These are phyloP conservation scores for Chrysogorgia sp. DNA, from an alignment of 92 coral and sea anemone species.

Conservation along the genomic window DNA sequence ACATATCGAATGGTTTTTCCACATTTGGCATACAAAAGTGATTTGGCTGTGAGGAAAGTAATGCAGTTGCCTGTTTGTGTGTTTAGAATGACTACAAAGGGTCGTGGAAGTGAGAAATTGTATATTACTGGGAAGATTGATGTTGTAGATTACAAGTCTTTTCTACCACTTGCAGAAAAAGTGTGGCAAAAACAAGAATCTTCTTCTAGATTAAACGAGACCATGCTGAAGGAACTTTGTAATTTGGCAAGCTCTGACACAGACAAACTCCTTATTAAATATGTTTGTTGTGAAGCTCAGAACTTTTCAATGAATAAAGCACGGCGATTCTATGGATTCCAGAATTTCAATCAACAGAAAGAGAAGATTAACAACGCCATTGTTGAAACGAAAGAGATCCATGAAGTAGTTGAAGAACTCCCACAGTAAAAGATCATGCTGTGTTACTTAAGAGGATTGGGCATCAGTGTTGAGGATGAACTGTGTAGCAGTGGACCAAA, in stretches of 20 bases:
- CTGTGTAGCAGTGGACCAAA: too few relatives aligned
- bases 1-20: slow-evolving; percentile 35
- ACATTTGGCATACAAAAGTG: slow-evolving; percentile 45
- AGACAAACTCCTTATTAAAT: slow-evolving; percentile 43
- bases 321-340: slow-evolving; percentile 58
- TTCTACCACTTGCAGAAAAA: slow-evolving; percentile 46
- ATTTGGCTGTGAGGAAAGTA: slow-evolving; percentile 43
- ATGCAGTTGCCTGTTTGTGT: slow-evolving; percentile 58
- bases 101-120: slow-evolving; percentile 49
- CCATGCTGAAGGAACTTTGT: slow-evolving; percentile 49
- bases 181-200: slow-evolving; percentile 45
- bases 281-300: slow-evolving; percentile 50
- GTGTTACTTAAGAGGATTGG: too few relatives aligned
- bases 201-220: slow-evolving; percentile 31
- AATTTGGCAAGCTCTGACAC: slow-evolving; percentile 59
- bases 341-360: too few relatives aligned
- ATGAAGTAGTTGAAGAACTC: slow-evolving; percentile 47
- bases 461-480: too few relatives aligned
- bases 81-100: slow-evolving; percentile 31
- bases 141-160: slow-evolving; percentile 15
- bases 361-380: slow-evolving; percentile 46
- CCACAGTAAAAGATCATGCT: too few relatives aligned
- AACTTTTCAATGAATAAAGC: slow-evolving; percentile 34
- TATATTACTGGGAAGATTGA: slow-evolving; percentile 17
- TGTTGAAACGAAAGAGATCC: slow-evolving; percentile 54